Conservation (phyloP, 2,113 vertebrate species). For the Hippoglossus stenolepis region DNA sequence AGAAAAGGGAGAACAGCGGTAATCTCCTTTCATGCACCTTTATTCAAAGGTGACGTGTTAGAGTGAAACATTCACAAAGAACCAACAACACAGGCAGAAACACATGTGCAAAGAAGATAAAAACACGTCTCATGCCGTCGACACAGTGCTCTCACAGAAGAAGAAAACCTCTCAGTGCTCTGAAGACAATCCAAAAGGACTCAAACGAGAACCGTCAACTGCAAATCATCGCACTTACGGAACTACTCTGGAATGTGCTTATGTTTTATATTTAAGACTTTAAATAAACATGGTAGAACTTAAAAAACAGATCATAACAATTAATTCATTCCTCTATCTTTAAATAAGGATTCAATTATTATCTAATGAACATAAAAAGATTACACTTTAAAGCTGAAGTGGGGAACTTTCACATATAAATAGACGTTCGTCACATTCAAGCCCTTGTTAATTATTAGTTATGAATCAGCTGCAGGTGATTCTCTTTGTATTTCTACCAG, state of each 20-base stretch:
- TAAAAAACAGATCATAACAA: slow-evolving; percentile 52
- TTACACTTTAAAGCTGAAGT: slow-evolving; percentile 31
- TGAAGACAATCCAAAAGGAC: slow-evolving; percentile 66
- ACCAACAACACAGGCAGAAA: slow-evolving; percentile 83
- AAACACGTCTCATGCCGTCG: slow-evolving; percentile 75
- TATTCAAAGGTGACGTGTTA: slow-evolving; percentile 90
- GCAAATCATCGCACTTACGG: slow-evolving; percentile 85
- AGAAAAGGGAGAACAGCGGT: not conserved
- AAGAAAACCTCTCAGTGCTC: slow-evolving; percentile 79
- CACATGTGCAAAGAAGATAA: slow-evolving; percentile 81
- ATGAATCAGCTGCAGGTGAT: not conserved
- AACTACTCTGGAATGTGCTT: slow-evolving; percentile 76
- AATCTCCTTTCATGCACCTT: slow-evolving; percentile 77
- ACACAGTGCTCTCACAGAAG: slow-evolving; percentile 78
- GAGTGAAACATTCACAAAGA: slow-evolving; percentile 76
- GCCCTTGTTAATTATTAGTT: not conserved
- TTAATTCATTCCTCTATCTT: slow-evolving; percentile 39
- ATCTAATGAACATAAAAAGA: slow-evolving; percentile 74
- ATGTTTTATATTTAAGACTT: slow-evolving; percentile 40
- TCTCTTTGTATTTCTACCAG: not conserved
- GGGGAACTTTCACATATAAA: not conserved
- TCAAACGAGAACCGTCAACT: slow-evolving; percentile 73
- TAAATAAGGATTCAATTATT: slow-evolving; percentile 66
- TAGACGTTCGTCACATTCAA: not conserved
- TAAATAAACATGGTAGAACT: slow-evolving; percentile 72